A percentile compares a stretch with the other conserved stretches of the same genome.
phyloP scores from a whole-genome alignment of 2,888 invertebrate genomes.

The Thera britannica region DNA sequence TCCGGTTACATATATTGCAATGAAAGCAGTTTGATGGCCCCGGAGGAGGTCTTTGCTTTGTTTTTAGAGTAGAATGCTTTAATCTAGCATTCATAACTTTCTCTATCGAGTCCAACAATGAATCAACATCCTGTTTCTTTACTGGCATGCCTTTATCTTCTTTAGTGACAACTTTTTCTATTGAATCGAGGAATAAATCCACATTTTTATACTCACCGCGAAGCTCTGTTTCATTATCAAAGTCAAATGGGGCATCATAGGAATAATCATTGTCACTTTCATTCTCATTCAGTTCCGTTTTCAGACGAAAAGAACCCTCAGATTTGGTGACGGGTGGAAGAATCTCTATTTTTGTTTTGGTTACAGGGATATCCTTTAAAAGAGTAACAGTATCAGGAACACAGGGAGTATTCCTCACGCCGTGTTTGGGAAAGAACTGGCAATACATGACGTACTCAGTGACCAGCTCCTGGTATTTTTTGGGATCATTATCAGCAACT shows the following conservation, averaged over 20 bases:
- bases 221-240: conserved; percentile 2
- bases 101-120: conserved; percentile 22
- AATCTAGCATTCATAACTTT: conserved; percentile 15
- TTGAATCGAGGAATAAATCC: conserved; percentile 32
- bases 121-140: conserved; percentile 12
- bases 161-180: conserved; percentile 29
- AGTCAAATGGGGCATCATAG: conserved; percentile 4
- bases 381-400: conserved; percentile 6
- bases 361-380: conserved; percentile 2
- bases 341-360: conserved; percentile 5
- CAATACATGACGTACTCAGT: conserved; percentile 57
- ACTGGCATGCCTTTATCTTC: not conserved
- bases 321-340: not conserved
- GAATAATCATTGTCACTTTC: conserved; percentile 27
- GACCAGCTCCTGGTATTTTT: conserved; percentile 46
- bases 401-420: not conserved
- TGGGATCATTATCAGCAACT: conserved; percentile 32
- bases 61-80: conserved; percentile 12
- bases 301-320: not conserved
- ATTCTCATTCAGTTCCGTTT: conserved; percentile 20
- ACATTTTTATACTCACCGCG: conserved; percentile 21
- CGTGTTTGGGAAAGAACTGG: conserved; percentile 48
- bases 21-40: conserved; percentile 39
- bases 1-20: conserved; percentile 65
- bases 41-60: not conserved